Evolutionary conservation across 2,113 vertebrate species (phyloP).

Genomic region (Mirounga angustirostris): DNA sequence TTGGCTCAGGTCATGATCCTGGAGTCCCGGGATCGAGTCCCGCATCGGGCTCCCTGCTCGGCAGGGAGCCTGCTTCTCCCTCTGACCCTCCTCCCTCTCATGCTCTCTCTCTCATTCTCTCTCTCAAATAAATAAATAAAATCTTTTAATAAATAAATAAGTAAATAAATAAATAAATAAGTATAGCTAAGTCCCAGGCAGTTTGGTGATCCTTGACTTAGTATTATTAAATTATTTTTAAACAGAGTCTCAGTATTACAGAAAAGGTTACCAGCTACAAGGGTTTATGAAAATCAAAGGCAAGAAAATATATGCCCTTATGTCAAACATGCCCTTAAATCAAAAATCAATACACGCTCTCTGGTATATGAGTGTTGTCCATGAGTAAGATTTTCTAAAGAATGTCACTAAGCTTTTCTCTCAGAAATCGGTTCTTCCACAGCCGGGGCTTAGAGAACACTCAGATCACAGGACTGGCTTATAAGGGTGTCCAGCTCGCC

Average conservation of each 20-base stretch:
- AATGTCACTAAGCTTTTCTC: slow-evolving; percentile 42
- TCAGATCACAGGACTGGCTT: slow-evolving; percentile 15
- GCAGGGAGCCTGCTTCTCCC: no score
- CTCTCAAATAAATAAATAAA: no score
- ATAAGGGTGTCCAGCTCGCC: background rate
- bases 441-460: background rate
- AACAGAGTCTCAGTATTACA: background rate
- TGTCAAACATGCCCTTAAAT: slow-evolving; percentile 25
- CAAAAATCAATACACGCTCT: slow-evolving; percentile 23
- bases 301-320: slow-evolving; percentile 16
- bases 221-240: slow-evolving; percentile 32
- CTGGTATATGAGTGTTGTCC: background rate
- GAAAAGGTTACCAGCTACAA: background rate
- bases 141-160: background rate
- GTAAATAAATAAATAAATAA: background rate
- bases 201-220: background rate
- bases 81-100: no score
- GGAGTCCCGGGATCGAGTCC: no score
- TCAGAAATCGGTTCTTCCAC: slow-evolving; percentile 71
- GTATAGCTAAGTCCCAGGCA: background rate
- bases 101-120: no score
- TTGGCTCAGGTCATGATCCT: no score
- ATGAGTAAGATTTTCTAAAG: slow-evolving; percentile 27
- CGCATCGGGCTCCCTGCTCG: no score
- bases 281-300: slow-evolving; percentile 24